A percentile compares a stretch with the other conserved stretches of the same genome.
phyloP scores from a whole-genome alignment of 2,113 vertebrate genomes.

The Trichechus manatus region DNA sequence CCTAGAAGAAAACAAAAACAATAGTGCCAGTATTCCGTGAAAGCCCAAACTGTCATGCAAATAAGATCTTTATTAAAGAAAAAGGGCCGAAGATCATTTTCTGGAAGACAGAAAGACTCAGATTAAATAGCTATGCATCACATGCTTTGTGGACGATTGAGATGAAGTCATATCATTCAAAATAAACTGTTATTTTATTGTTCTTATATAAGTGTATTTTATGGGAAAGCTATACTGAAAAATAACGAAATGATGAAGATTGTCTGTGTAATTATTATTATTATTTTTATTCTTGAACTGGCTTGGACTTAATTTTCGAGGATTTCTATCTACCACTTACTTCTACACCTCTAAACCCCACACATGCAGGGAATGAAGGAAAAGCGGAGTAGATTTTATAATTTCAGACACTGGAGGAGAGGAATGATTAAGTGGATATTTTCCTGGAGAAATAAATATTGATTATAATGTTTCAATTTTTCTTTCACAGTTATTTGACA shows the following conservation, averaged over 20 bases:
- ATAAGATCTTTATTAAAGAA: neutral
- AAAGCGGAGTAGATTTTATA: neutral
- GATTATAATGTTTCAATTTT: neutral
- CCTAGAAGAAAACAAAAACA: neutral
- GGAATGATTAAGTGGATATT: neutral
- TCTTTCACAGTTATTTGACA: neutral
- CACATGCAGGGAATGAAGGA: neutral
- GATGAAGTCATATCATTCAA: neutral
- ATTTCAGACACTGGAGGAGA: neutral
- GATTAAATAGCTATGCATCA: neutral
- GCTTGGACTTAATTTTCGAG: neutral
- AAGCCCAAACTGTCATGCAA: neutral
- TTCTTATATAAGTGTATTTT: neutral
- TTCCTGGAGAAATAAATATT: conserved; percentile 3
- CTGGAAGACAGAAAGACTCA: neutral
- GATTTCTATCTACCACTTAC: neutral
- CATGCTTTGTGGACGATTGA: too few species aligned
- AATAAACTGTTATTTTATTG: neutral
- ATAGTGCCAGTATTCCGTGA: neutral
- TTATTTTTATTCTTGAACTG: neutral
- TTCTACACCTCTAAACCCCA: neutral
- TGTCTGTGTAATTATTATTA: neutral
- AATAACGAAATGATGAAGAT: neutral
- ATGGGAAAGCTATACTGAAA: neutral
- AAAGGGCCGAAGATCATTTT: neutral